Percentiles rank a stretch among this genome's conserved stretches.
phyloP scores from a whole-genome alignment of 2,797 vertebrate species.

The Meda fulgida region DNA sequence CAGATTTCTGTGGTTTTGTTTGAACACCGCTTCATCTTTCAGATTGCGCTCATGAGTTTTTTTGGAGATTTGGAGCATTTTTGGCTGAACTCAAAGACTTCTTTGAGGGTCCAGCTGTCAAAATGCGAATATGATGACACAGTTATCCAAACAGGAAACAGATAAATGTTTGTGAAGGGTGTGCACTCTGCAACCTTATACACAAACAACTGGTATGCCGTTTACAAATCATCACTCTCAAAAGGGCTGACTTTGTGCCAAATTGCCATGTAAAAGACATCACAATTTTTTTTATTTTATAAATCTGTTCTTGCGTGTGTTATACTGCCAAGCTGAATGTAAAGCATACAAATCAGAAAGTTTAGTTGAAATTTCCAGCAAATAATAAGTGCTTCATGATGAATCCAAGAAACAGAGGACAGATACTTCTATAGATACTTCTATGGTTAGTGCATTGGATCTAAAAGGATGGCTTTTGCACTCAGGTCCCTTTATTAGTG shows the following conservation, averaged over 20 bases:
- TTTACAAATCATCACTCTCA: neutral
- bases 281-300: neutral
- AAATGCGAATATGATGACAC: conserved; percentile 56
- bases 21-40: conserved; percentile 45
- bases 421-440: conserved; percentile 48
- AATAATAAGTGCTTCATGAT: conserved; percentile 54
- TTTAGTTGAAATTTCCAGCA: conserved; percentile 58
- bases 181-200: conserved; percentile 20
- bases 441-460: neutral
- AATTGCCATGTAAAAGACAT: neutral
- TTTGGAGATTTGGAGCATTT: conserved; percentile 64
- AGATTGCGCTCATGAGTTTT: conserved; percentile 65
- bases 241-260: neutral
- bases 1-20: conserved; percentile 60
- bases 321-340: neutral
- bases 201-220: neutral
- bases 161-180: conserved; percentile 40
- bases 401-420: conserved; percentile 65
- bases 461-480: neutral
- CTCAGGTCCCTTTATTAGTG: neutral
- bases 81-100: conserved; percentile 58
- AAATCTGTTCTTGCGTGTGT: neutral
- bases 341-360: conserved; percentile 60
- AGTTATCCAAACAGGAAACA: conserved; percentile 53
- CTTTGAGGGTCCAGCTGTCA: conserved; percentile 48